Conservation (phyloP, 2,113 vertebrate genomes). For the Lanius collurio region DNA sequence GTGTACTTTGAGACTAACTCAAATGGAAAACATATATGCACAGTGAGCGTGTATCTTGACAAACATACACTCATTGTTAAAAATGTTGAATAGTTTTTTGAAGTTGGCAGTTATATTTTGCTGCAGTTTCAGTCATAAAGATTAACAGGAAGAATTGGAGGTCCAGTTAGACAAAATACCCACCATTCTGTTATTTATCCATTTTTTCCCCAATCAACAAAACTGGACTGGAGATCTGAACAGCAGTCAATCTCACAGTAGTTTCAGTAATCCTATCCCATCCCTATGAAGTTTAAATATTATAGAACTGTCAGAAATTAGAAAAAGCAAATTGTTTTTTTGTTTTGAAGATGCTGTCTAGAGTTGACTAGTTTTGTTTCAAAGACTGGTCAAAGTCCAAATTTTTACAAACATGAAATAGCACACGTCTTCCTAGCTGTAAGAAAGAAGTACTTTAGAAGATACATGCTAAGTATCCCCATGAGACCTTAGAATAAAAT, state of each 20-base stretch:
- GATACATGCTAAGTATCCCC: background rate
- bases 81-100: background rate
- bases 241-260: background rate
- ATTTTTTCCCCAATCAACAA: background rate
- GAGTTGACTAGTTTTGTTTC: background rate
- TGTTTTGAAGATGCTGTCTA: background rate
- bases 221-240: background rate
- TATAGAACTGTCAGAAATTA: background rate
- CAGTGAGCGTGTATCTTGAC: background rate
- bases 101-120: background rate
- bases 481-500: background rate
- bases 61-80: background rate
- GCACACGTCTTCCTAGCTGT: background rate
- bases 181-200: background rate
- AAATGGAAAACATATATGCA: background rate
- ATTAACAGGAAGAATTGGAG: background rate
- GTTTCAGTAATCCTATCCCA: background rate
- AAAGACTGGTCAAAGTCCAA: background rate
- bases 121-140: background rate
- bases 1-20: background rate
- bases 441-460: background rate
- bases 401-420: background rate
- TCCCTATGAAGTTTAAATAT: background rate
- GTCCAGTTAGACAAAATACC: background rate
- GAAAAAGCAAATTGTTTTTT: background rate